Conservation (phyloP, 2,888 invertebrate genomes). For the Hanleya hanleyi region DNA sequence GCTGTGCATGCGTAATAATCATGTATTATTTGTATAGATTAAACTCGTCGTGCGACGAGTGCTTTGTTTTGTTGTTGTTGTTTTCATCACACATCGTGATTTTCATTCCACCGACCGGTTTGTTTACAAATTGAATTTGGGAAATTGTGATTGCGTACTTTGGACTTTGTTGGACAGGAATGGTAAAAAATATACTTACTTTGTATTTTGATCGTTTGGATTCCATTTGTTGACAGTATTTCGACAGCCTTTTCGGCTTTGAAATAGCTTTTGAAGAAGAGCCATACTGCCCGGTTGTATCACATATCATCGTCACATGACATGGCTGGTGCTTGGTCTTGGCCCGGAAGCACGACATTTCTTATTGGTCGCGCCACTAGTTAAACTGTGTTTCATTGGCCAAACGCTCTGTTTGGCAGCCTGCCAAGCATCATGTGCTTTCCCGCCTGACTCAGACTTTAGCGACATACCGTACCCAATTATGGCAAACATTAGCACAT, state of each 20-base stretch:
- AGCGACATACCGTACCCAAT: not conserved
- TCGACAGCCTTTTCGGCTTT: slow-evolving; percentile 26
- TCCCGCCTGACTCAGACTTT: not conserved
- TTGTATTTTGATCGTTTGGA: slow-evolving; percentile 26
- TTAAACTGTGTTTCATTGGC: not conserved
- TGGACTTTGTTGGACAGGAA: not conserved
- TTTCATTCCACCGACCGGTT: not conserved
- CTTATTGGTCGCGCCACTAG: not conserved
- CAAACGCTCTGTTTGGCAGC: not conserved
- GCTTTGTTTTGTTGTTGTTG: not conserved
- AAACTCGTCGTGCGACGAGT: not conserved
- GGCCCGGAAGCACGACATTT: not conserved
- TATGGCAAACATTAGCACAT: slow-evolving; percentile 8
- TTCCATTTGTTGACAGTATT: slow-evolving; percentile 27
- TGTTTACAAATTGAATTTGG: not conserved
- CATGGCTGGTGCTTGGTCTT: not conserved
- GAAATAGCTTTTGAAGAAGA: slow-evolving; percentile 37
- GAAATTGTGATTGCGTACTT: not conserved
- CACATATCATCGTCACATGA: not conserved
- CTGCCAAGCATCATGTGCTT: not conserved
- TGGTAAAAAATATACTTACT: slow-evolving; percentile 27
- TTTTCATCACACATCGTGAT: not conserved
- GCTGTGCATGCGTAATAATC: too few species aligned
- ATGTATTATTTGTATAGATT: too few species aligned
- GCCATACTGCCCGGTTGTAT: slow-evolving; percentile 31